A percentile compares a stretch with the other conserved stretches of the same genome.
Conservation (phyloP, 92 coral and sea anemone species). For the Umimayanthus kanabou region DNA sequence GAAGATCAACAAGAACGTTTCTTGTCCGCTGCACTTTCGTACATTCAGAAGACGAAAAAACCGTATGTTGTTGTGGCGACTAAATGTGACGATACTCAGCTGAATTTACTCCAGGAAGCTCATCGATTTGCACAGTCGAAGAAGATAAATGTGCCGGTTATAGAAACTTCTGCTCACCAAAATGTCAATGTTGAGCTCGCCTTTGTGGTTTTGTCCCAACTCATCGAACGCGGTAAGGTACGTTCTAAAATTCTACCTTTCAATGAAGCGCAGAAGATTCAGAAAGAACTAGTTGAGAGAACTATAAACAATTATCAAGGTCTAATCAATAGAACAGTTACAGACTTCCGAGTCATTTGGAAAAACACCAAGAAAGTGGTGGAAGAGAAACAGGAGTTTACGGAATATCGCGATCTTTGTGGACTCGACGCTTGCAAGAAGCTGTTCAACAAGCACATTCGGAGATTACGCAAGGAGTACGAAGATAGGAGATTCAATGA, state of each 20-base stretch:
- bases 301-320: slow-evolving; percentile 86
- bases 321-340: slow-evolving; percentile 79
- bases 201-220: slow-evolving; percentile 84
- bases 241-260: slow-evolving; percentile 90
- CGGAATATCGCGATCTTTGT: slow-evolving; percentile 76
- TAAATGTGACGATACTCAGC: slow-evolving; percentile 93
- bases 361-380: slow-evolving; percentile 86
- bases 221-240: slow-evolving; percentile 92
- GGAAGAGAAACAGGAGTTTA: slow-evolving; percentile 77
- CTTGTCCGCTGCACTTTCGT: slow-evolving; percentile 70
- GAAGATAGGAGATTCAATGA: slow-evolving; percentile 86
- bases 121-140: slow-evolving; percentile 88
- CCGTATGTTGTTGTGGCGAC: slow-evolving; percentile 96
- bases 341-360: slow-evolving; percentile 91
- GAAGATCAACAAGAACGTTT: slow-evolving; percentile 91
- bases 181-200: slow-evolving; percentile 94
- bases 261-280: slow-evolving; percentile 82
- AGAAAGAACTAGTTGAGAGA: slow-evolving; percentile 73
- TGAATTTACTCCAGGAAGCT: slow-evolving; percentile 86
- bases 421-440: slow-evolving; percentile 92
- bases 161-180: slow-evolving; percentile 86
- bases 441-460: slow-evolving; percentile 89
- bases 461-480: slow-evolving; percentile 84
- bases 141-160: slow-evolving; percentile 87
- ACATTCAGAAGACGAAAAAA: slow-evolving; percentile 88